Conservation (phyloP, 2,113 vertebrate genomes). For the Sander lucioperca region DNA sequence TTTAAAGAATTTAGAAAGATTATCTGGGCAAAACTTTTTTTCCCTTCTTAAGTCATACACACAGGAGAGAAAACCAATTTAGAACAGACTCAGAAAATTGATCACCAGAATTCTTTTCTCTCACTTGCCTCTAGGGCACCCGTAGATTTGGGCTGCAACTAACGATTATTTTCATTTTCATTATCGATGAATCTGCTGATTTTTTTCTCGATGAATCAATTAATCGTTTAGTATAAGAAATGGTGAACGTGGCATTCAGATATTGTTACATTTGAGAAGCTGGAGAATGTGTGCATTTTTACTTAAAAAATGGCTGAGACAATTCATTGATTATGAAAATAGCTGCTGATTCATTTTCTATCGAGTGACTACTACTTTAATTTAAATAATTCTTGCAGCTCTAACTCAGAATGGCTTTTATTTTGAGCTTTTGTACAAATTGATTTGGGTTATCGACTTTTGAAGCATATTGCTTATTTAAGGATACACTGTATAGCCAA, state of each 20-base stretch:
- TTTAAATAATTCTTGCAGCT: not conserved
- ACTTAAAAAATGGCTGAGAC: not conserved
- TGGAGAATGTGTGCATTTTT: not conserved
- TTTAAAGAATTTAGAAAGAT: too few relatives aligned
- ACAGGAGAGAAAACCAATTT: too few relatives aligned
- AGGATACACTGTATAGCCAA: not conserved
- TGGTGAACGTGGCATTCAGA: not conserved
- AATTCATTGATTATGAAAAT: not conserved
- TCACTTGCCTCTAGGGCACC: too few relatives aligned
- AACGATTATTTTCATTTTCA: too few relatives aligned
- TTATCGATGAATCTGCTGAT: not conserved
- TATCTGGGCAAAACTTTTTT: too few relatives aligned
- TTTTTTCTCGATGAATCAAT: not conserved
- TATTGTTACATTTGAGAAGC: not conserved
- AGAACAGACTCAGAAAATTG: too few relatives aligned
- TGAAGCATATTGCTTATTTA: not conserved
- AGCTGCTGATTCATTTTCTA: not conserved
- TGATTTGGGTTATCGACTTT: too few relatives aligned
- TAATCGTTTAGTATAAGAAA: not conserved
- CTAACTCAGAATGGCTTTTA: not conserved
- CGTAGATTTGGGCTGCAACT: too few relatives aligned
- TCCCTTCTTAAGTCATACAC: too few relatives aligned
- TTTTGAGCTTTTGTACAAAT: not conserved
- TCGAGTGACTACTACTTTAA: not conserved
- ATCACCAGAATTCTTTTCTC: too few relatives aligned